phyloP scores from a whole-genome alignment of 2,113 vertebrate genomes.

The Aleadryas rufinucha region DNA sequence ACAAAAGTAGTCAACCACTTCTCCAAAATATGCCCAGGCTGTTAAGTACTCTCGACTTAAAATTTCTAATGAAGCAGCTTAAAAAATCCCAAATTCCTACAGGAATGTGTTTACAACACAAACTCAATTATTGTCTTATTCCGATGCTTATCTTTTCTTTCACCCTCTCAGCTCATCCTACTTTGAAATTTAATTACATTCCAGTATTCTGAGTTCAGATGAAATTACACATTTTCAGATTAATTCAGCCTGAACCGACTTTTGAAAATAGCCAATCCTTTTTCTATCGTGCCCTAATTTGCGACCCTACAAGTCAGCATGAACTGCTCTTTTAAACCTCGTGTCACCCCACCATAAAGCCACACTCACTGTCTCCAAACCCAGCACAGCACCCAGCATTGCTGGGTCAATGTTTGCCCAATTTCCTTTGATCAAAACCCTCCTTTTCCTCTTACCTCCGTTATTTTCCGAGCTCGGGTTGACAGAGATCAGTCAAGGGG shows the following conservation, averaged over 20 bases:
- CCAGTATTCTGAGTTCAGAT: slow-evolving; percentile 18
- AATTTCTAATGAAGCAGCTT: slow-evolving; percentile 5
- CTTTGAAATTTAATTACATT: slow-evolving; percentile 46
- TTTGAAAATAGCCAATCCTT: neutral
- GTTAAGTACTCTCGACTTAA: neutral
- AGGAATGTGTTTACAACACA: slow-evolving; percentile 7
- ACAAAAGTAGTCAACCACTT: neutral
- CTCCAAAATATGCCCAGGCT: neutral
- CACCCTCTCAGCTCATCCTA: neutral
- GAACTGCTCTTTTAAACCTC: neutral
- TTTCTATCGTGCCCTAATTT: neutral
- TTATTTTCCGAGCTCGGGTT: neutral
- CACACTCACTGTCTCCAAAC: fast-evolving
- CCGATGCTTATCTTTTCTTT: neutral
- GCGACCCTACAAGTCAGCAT: neutral
- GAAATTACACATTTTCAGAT: slow-evolving; percentile 51
- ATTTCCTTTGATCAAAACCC: neutral
- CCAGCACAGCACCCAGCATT: fast-evolving
- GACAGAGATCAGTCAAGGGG: neutral
- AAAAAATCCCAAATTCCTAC: neutral
- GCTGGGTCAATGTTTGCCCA: neutral
- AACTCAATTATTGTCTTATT: slow-evolving; percentile 23
- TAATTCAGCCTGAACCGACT: slow-evolving; percentile 18
- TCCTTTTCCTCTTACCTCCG: neutral
- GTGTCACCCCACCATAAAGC: neutral